Base-by-base conservation (phyloP, 2,113 vertebrate genomes). In the Baryphthengus martii region DNA sequence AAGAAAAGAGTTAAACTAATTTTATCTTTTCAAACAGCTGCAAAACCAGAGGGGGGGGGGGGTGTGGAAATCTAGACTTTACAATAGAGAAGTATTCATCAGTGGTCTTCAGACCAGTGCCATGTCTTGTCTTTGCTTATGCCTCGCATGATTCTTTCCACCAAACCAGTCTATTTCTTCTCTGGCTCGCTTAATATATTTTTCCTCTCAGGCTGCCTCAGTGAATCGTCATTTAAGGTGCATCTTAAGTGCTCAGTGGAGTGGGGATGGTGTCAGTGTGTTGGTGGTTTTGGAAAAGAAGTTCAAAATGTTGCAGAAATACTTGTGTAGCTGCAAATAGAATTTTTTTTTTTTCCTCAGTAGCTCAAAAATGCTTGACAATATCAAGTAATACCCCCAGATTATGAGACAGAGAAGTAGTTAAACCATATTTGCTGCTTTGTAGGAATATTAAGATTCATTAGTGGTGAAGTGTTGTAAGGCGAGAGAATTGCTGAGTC, bases 1-100 rank as follows among this genome's bases (percentile, higher is more conserved):
- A 97, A 98, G 95, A 95, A 93, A 88, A 93, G 96, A 97, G 92
- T 97, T 97, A 96, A 93, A 96, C 96, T 98, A 98, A 98, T 95
- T 96, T 97, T 89, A 92, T 97, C 94, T 98, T 96, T 97, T 98
- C 96, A 97, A 98, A 97, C 94, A 98, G 97, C 96, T 97, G 97
- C 96, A 98, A 79, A 97, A 95, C 83, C 72, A 91, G 90, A 93
- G 93, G 92, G 93, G 59, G 81, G 94, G 59, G 92, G 40, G 26
- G 35, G 37, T 15, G 67, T 79, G 25, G n/a, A 23, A 77, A 91
- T 45, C 19, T 49, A 52, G 55, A 31, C 17, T 85, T 89, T 31
- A 13, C 29, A 52, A n/a, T 15, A 35, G 77, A 95, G 97, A 97
- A 97, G 76, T 75, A 95, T 96, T 98, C 91, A 96, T 89, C 92